Base-by-base conservation (phyloP, 2,797 vertebrate genomes). In the Antennarius maculatus region DNA sequence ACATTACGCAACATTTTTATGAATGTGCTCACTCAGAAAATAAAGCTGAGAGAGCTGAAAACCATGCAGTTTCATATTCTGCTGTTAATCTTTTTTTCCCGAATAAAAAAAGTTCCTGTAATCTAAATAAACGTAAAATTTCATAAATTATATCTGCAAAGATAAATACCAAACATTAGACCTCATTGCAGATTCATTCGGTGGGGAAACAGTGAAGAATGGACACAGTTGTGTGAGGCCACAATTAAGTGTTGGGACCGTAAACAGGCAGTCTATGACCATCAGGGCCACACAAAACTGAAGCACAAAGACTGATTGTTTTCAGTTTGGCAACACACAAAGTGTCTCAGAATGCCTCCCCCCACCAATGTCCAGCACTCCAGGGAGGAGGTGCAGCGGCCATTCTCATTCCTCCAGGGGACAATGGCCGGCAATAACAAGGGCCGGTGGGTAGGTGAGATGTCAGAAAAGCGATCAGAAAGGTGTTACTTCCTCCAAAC, bases 221-320 rank as follows among this genome's bases (percentile, higher is more conserved):
- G 69, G 72, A 50, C 67, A 74, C 55, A 74, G 52, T 67, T 77
- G 61, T 86, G 65, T 71, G 83, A 74, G 79, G 71, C 78, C 80
- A 84, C 86, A 88, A 90, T 91, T 84, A 86, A 83, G 72, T 80
- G 80, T 81, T 5, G 81, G 76, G 81, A 91, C 84, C 73, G 88
- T 92, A 88, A 90, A 89, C 79, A 76, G 55, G 51, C 68, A 77
- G 84, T 82, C 71, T 67, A 71, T 79, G 64, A 80, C 76, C 77
- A 66, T 73, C 78, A 79, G 81, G 52, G 79, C 69, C 54, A 70
- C 66, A 57, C 73, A 77, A 54, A 73, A 70, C 67, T 34, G 31
- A 5, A 71, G 73, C 77, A 94, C 89, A 93, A 92, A 84, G 82
- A 71, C 42, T 72, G 69, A 88, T 91, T 93, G 92, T 93, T 88